Evolutionary conservation across 2,888 invertebrate species (phyloP), one percentile per base, ranked within the genome.

Genomic region (Drosophila algonquin): DNA sequence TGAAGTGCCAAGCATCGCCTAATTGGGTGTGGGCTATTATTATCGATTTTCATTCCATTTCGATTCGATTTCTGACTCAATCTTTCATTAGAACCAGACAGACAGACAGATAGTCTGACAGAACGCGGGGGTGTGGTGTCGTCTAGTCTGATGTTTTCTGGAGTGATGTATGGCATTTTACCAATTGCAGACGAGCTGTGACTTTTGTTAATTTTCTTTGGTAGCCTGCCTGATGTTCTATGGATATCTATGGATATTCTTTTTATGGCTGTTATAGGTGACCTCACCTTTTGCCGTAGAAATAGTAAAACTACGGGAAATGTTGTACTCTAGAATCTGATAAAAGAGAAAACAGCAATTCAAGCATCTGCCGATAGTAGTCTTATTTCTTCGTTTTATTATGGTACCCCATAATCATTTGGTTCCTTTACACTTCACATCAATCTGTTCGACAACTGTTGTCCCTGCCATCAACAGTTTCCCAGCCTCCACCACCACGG

Each of bases 1-100:
- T 82, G 82, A 77, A 77, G 87, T 80, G 88, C 77, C 76, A 85
- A 77, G 79, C 74, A 82, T 73, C 69, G 72, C 77, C 89, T 85
- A 80, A 79, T 74, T 80, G 80, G 76, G 82, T 63, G 62, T 40
- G 60, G 55, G 62, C 75, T 73, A 79, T 83, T 80, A 74, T 67
- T 73, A 68, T 58, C 64, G 69, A 67, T 72, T 79, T 64, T 45
- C 45, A 67, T 57, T 57, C 69, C 50, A 56, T 67, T 67, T 40
- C 35, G 51, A 68, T 32, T 30, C 21, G 24, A 30, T 35, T 3
- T 40, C 7, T 70, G 64, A 64, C 64, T 75, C 74, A 75, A 62
- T 45, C 56, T 32, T 64, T 63, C 45, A 56, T 53, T 52, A 35
- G 59, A 71, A 30, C 62, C 64, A 63, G 52, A 60, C 55, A 40